Percentiles rank a stretch among this genome's conserved stretches.
phyloP scores from a whole-genome alignment of 92 coral and sea anemone species.

The Parazoanthus swiftii region DNA sequence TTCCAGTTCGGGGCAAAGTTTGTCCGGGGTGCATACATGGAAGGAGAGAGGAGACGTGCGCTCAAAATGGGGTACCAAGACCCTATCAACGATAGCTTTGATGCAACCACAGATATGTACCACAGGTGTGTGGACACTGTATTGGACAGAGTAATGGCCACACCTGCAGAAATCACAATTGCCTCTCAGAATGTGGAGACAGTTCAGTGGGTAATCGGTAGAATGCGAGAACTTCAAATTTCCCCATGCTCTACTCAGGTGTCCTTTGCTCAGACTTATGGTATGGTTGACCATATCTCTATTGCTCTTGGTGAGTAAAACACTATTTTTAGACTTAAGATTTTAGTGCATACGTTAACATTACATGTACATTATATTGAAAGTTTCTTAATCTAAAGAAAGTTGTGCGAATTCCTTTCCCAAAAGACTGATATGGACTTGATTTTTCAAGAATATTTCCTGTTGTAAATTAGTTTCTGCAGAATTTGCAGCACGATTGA shows the following conservation, averaged over 20 bases:
- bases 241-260: conserved; percentile 9
- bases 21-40: conserved; percentile 40
- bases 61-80: conserved; percentile 21
- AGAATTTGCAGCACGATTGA: too few relatives aligned
- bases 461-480: too few relatives aligned
- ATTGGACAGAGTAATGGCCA: background rate
- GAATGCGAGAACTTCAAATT: conserved; percentile 17
- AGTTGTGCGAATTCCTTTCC: too few relatives aligned
- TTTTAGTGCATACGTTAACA: background rate
- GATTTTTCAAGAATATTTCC: too few relatives aligned
- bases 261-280: conserved; percentile 49
- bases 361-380: too few relatives aligned
- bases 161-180: background rate
- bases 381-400: too few relatives aligned
- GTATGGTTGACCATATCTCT: conserved; percentile 62
- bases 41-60: conserved; percentile 36
- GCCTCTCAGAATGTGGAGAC: conserved; percentile 22
- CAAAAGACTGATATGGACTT: too few relatives aligned
- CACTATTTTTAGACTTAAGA: background rate
- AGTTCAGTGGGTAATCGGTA: conserved; percentile 11
- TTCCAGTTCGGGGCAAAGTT: conserved; percentile 39
- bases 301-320: conserved; percentile 67
- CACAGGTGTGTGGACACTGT: conserved; percentile 16
- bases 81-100: conserved; percentile 26
- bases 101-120: conserved; percentile 18